Percentiles rank a stretch among this genome's conserved stretches.
These are phyloP conservation scores for Acanthosepion pharaonis DNA, from an alignment of 2,888 invertebrate genomes.

Conservation along the genomic window DNA sequence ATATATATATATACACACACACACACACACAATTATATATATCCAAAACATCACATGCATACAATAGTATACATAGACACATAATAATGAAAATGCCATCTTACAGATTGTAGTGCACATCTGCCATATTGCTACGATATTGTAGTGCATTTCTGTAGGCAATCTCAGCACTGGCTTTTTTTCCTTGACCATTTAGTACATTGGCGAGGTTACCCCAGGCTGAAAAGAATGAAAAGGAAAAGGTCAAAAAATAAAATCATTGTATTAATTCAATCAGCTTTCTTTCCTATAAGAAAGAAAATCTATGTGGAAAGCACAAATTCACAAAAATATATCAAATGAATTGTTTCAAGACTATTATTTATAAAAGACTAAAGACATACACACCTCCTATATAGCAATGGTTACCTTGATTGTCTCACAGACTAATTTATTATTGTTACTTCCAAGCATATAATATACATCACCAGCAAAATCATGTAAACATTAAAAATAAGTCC, in stretches of 20 bases:
- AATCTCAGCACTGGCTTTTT: conserved; percentile 89
- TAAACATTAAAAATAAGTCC: no score
- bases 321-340: not conserved
- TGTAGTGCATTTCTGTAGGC: conserved; percentile 92
- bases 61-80: not conserved
- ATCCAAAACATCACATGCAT: not conserved
- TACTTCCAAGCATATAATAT: no score
- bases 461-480: no score
- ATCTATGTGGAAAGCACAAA: not conserved
- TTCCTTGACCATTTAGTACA: conserved; percentile 91
- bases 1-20: not conserved
- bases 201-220: conserved; percentile 98
- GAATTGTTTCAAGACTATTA: no score
- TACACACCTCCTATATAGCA: no score
- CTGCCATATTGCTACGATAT: conserved; percentile 96
- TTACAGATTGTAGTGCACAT: conserved; percentile 98
- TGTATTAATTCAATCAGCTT: not conserved
- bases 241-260: not conserved
- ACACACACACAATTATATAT: no score
- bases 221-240: conserved; percentile 75
- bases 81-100: conserved; percentile 75
- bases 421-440: no score
- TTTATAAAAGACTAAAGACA: no score
- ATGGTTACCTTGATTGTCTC: no score
- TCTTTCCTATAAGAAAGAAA: not conserved